A percentile compares a stretch with the other conserved stretches of the same genome.
Conservation (phyloP, 2,113 vertebrate genomes). For the Zapus hudsonius region DNA sequence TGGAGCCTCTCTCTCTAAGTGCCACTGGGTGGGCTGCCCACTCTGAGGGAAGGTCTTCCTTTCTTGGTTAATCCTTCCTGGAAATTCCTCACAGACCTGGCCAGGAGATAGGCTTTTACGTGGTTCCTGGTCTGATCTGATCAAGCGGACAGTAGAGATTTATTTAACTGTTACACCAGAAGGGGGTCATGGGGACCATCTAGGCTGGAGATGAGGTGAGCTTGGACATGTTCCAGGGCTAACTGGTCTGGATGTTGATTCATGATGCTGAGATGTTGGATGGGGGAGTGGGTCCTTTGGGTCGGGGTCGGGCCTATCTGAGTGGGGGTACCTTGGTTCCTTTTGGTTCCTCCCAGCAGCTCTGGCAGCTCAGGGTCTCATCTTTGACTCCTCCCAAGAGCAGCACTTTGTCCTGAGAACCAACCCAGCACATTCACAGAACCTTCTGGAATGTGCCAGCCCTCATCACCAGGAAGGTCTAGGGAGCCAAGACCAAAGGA, state of each 20-base stretch:
- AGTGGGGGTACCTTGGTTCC: not conserved
- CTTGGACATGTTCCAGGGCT: not conserved
- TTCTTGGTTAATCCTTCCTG: too few relatives aligned
- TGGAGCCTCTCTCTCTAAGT: too few relatives aligned
- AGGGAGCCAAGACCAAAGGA: not conserved
- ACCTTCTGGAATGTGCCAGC: not conserved
- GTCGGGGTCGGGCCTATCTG: not conserved
- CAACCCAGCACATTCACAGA: not conserved
- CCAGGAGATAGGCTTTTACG: too few relatives aligned
- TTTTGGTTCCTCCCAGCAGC: not conserved
- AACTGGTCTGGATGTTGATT: too few relatives aligned
- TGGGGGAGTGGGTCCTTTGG: not conserved
- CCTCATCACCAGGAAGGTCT: not conserved
- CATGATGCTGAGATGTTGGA: not conserved
- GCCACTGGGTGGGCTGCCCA: too few relatives aligned
- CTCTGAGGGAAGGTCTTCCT: too few relatives aligned
- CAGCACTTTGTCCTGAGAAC: not conserved
- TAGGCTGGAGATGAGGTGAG: not conserved
- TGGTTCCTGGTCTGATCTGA: too few relatives aligned
- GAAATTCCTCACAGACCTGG: too few relatives aligned
- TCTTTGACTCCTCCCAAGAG: not conserved
- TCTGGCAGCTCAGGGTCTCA: not conserved
- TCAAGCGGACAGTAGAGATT: too few relatives aligned
- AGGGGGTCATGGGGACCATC: accelerated
- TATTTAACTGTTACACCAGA: too few relatives aligned